Base-by-base conservation (phyloP, 2,113 vertebrate genomes). In the Pomatorhinus ruficollis region DNA sequence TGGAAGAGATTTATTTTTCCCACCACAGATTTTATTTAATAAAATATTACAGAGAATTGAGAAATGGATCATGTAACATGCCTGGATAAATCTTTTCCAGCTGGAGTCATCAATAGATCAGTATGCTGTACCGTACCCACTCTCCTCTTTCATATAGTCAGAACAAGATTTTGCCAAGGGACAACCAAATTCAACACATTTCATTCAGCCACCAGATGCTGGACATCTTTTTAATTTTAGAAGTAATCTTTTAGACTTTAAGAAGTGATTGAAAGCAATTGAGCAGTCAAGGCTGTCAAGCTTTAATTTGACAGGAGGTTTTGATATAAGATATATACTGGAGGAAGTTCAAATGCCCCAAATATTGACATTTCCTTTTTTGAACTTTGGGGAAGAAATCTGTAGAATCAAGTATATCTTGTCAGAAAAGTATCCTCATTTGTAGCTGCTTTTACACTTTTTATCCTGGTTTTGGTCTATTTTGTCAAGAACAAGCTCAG, bases 401-500 rank as follows among this genome's bases (percentile, higher is more conserved):
- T 74, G 7, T 53, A 83, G 66, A 83, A 66, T 47, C 24, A 76
- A 79, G 30, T 42, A 20, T 22, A 18, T 57, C 31, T 74, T 87
- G 14, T 18, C 16, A 88, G 24, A 39, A 70, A 5, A 87, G 3
- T 25, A 85, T 35, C 30, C 21, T 61, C 8, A 19, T 69, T 85
- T 89, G 30, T 50, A 52, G 12, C 11, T 81, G 14, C 27, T 63
- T 91, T 91, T 66, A 52, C 7, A 27, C 8, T 13, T 68, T 75
- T 83, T 84, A 77, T 61, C 75, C 59, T 72, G 20, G 7, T 12
- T 96, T 94, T 70, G 22, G 30, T 77, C 31, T 61, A 21, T 76
- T 90, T 93, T 85, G 53, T 91, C 35, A 90, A 80, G 71, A 95
- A 44, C 11, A 80, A 88, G 42, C 45, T 91, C 75, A 80, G 82